Percentiles rank a stretch among this genome's conserved stretches.
These are phyloP conservation scores for Drosophila azteca DNA, from an alignment of 1,140 invertebrate species.

Conservation along the genomic window DNA sequence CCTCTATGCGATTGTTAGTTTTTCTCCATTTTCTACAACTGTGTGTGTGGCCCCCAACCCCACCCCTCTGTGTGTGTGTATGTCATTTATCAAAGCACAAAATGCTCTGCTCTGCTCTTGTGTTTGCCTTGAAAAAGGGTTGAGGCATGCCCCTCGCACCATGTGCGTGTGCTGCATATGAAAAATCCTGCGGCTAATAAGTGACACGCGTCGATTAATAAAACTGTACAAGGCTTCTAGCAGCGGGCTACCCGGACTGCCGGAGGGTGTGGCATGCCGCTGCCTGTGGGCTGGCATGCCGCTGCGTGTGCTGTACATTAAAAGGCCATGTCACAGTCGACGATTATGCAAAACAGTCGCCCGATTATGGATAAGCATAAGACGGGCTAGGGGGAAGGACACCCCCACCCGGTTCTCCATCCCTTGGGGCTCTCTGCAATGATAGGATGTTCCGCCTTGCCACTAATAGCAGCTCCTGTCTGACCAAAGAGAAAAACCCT, in stretches of 20 bases:
- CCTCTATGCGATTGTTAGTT: slow-evolving; percentile 41
- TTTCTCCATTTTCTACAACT: slow-evolving; percentile 3
- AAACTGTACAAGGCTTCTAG: slow-evolving; percentile 49
- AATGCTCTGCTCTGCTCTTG: slow-evolving; percentile 52
- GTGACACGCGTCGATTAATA: slow-evolving; percentile 79
- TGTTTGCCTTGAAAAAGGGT: slow-evolving; percentile 69
- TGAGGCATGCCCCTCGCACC: slow-evolving; percentile 42
- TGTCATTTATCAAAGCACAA: slow-evolving; percentile 73
- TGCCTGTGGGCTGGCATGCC: slow-evolving; percentile 50
- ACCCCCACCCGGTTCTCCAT: no score
- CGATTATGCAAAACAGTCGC: slow-evolving; percentile 69
- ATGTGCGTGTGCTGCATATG: slow-evolving; percentile 60
- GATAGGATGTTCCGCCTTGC: no score
- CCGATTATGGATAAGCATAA: slow-evolving; percentile 54
- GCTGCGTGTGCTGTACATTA: slow-evolving; percentile 61
- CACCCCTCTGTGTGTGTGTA: slow-evolving; percentile 44
- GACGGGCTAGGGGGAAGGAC: slow-evolving; percentile 27
- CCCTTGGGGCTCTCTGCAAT: no score
- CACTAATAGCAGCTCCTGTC: no score
- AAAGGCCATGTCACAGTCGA: slow-evolving; percentile 72
- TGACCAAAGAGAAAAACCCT: no score
- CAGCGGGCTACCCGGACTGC: no score
- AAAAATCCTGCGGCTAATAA: slow-evolving; percentile 80
- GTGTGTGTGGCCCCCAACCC: no score
- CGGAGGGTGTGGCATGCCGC: slow-evolving; percentile 2